These are phyloP conservation scores for Hirtodrosophila cameraria DNA, from an alignment of 2,888 invertebrate genomes.

Conservation along the genomic window DNA sequence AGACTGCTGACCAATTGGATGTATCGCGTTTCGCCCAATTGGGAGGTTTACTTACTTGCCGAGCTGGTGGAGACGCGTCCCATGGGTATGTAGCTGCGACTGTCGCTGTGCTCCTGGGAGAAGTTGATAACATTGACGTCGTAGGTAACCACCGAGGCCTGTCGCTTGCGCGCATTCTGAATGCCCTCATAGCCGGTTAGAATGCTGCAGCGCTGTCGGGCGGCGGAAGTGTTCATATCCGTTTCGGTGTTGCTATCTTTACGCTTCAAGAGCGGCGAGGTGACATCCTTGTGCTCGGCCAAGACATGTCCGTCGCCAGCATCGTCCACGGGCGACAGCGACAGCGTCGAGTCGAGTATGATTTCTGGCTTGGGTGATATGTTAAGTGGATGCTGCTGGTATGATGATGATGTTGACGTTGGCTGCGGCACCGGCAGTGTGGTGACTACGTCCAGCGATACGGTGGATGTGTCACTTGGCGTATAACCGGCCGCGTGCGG, in stretches of 20 bases:
- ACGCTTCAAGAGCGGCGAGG: slow-evolving; percentile 80
- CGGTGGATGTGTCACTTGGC: slow-evolving; percentile 83
- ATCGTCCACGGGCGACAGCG: slow-evolving; percentile 81
- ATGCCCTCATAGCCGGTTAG: slow-evolving; percentile 81
- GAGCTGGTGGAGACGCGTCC: slow-evolving; percentile 84
- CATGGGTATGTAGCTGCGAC: slow-evolving; percentile 84
- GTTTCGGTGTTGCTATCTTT: slow-evolving; percentile 69
- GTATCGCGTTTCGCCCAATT: slow-evolving; percentile 13
- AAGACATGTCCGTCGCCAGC: slow-evolving; percentile 36
- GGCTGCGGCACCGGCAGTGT: slow-evolving; percentile 73
- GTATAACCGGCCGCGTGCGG: slow-evolving; percentile 73
- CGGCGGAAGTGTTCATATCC: slow-evolving; percentile 65
- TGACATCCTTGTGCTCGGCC: slow-evolving; percentile 78
- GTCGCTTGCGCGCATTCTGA: slow-evolving; percentile 82
- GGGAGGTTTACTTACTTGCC: slow-evolving; percentile 83
- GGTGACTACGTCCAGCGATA: slow-evolving; percentile 83
- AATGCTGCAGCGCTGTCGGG: slow-evolving; percentile 73
- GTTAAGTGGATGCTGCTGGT: slow-evolving; percentile 55
- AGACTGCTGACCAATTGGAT: slow-evolving; percentile 33
- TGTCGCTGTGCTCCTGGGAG: slow-evolving; percentile 83
- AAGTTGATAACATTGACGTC: slow-evolving; percentile 84
- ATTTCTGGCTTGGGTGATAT: slow-evolving; percentile 84
- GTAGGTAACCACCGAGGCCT: slow-evolving; percentile 84
- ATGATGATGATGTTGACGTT: slow-evolving; percentile 20
- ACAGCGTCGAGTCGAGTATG: slow-evolving; percentile 83